Conservation (phyloP, 2,888 invertebrate species). For the Erebia ligea region DNA sequence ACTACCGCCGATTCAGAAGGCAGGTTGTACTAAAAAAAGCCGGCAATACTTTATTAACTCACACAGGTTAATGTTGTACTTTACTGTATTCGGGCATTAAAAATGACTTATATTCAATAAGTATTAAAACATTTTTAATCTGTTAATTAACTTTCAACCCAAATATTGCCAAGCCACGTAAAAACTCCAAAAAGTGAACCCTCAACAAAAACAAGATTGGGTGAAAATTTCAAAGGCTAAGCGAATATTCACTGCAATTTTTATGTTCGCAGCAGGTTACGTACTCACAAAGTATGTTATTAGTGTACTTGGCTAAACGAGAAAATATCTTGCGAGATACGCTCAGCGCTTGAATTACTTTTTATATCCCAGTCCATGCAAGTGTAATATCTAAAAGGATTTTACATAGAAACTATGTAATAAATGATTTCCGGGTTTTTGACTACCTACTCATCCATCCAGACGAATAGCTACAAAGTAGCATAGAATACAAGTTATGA, state of each 20-base stretch:
- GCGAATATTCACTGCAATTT: slow-evolving; percentile 22
- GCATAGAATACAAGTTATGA: too few relatives aligned
- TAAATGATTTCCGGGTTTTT: not conserved
- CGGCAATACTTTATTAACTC: too few relatives aligned
- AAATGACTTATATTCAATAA: too few relatives aligned
- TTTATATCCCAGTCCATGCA: not conserved
- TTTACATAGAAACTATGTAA: not conserved
- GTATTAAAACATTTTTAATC: too few relatives aligned
- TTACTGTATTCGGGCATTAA: too few relatives aligned
- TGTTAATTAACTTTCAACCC: too few relatives aligned
- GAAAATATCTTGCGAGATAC: slow-evolving; percentile 18
- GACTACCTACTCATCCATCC: not conserved
- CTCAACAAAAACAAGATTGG: slow-evolving; percentile 9
- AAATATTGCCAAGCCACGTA: not conserved
- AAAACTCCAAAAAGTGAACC: not conserved
- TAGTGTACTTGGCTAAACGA: slow-evolving; percentile 28
- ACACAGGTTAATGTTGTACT: too few relatives aligned
- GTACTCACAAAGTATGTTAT: slow-evolving; percentile 22
- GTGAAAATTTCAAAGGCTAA: slow-evolving; percentile 9
- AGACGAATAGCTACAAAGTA: too few relatives aligned
- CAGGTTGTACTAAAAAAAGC: too few relatives aligned
- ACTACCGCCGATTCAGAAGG: too few relatives aligned
- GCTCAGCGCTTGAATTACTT: slow-evolving; percentile 13
- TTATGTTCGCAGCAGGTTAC: slow-evolving; percentile 9
- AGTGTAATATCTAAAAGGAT: not conserved